Evolutionary conservation across 2,797 vertebrate species (phyloP), one percentile per base, ranked within the genome.

Genomic region (Girardinus metallicus): DNA sequence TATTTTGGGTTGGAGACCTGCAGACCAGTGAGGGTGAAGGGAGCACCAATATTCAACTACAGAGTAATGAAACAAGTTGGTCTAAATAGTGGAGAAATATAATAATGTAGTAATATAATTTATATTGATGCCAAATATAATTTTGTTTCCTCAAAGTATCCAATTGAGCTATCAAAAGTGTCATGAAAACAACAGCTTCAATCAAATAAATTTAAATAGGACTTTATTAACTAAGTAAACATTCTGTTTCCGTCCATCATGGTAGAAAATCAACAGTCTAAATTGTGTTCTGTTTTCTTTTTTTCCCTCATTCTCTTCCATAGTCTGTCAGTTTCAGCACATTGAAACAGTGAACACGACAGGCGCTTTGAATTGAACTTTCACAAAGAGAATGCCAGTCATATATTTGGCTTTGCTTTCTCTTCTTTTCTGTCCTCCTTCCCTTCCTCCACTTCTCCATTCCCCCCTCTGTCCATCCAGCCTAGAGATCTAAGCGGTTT

Each of bases 401-500:
- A 87, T 81, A 79, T 74, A 51, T 79, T 83, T 74, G 49, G 81
- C 74, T 83, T 79, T 80, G 78, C 80, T 88, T 87, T 68, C 79
- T 75, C 62, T 46, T 49, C 77, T 64, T 75, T 26, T 47, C 47
- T 60, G 0, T 77, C 31, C 75, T 51, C 43, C 23, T n/a, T 49
- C 43, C 23, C 43, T 7, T 31, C 72, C 16, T 5, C 78, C 81
- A 64, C 73, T 60, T 78, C 91, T 91, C 86, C 84, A 44, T 75
- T 29, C 75, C 36, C 84, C 80, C 71, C 74, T 89, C 90, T 85
- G 88, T 91, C 92, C 76, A 80, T 89, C 89, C 84, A 78, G 85
- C 85, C 85, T 81, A 80, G 82, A 83, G 85, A 94, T 80, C 77
- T 88, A 84, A 94, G 93, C 53, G 73, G 85, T 92, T 93, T 74